phyloP scores from a whole-genome alignment of 2,113 vertebrate genomes.

The Speoplatyrhinus poulsoni region DNA sequence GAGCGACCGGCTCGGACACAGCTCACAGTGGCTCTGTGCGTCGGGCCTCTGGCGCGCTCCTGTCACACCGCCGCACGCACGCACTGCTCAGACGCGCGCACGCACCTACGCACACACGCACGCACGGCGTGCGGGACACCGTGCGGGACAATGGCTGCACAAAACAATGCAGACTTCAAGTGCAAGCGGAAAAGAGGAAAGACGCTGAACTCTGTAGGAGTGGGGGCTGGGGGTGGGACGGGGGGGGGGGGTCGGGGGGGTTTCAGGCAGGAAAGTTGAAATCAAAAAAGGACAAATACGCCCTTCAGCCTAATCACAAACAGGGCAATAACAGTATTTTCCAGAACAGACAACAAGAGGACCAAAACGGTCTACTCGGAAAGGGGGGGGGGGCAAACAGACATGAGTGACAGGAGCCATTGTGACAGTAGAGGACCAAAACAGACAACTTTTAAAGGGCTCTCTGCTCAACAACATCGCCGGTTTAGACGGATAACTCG shows the following conservation, averaged over 20 bases:
- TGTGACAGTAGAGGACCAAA: constrained; percentile 66
- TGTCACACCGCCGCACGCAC: constrained; percentile 44
- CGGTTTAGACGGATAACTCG: constrained; percentile 52
- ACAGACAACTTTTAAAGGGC: constrained; percentile 67
- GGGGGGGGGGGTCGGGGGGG: constrained; percentile 38
- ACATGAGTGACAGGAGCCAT: constrained; percentile 67
- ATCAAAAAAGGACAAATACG: constrained; percentile 70
- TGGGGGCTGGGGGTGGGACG: constrained; percentile 9
- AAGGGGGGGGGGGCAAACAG: constrained; percentile 20
- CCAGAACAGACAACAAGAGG: constrained; percentile 61
- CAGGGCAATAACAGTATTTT: constrained; percentile 69
- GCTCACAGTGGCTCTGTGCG: constrained; percentile 56
- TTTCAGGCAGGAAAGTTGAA: constrained; percentile 69
- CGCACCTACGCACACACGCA: constrained; percentile 14
- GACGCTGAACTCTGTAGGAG: constrained; percentile 54
- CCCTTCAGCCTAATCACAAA: constrained; percentile 70
- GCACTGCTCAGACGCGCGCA: background rate
- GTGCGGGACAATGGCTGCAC: constrained; percentile 63
- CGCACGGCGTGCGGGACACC: background rate
- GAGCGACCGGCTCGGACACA: constrained; percentile 79
- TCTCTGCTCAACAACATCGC: constrained; percentile 63
- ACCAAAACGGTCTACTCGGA: constrained; percentile 59
- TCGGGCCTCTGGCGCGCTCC: constrained; percentile 65
- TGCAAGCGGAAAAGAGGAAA: constrained; percentile 69
- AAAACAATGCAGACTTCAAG: constrained; percentile 75